Evolutionary conservation across 1,140 invertebrate species (phyloP).

Genomic region (Bombus waltoni): DNA sequence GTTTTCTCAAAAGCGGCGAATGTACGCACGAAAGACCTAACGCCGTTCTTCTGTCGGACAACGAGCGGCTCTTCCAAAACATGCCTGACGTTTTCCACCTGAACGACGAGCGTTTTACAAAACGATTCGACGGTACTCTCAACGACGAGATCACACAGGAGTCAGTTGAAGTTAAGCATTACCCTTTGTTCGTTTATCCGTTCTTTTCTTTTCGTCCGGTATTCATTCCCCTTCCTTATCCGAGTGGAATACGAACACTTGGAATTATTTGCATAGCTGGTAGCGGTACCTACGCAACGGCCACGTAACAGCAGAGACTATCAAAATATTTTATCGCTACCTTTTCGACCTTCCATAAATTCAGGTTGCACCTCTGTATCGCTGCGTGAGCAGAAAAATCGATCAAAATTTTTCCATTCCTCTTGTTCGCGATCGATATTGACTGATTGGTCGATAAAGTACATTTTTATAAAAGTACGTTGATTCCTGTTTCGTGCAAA

Average conservation of each 20-base stretch:
- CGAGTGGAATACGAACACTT: slow-evolving; percentile 18
- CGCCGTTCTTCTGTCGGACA: background rate
- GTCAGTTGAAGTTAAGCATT: slow-evolving; percentile 2
- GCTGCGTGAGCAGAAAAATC: background rate
- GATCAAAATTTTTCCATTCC: background rate
- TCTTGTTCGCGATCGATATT: too few relatives aligned
- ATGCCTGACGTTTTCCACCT: background rate
- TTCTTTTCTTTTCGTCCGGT: background rate
- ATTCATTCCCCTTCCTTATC: background rate
- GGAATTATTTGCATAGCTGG: slow-evolving; percentile 30
- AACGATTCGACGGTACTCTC: background rate
- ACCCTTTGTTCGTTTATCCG: background rate
- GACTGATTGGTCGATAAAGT: too few relatives aligned
- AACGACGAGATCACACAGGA: background rate
- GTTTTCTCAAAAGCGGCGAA: background rate
- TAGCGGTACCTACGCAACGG: background rate
- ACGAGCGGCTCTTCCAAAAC: background rate
- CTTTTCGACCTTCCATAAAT: slow-evolving; percentile 2
- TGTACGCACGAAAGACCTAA: background rate
- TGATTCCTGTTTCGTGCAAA: too few relatives aligned
- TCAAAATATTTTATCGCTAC: slow-evolving; percentile 27
- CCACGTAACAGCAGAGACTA: background rate
- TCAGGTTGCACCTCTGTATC: background rate
- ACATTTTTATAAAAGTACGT: too few relatives aligned
- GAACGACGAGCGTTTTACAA: background rate